A percentile compares a stretch with the other conserved stretches of the same genome.
phyloP scores from a whole-genome alignment of 1,140 invertebrate species.

The fruit fly (Drosophila melanogaster) region Release_6_plus_ISO1_MT NT_033779.5:4278001-4278500 shows the following conservation, averaged over 20 bases:
- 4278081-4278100: conserved; percentile 8
- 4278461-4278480: conserved; percentile 88
- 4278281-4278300: conserved; percentile 44
- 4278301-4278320: conserved; percentile 57
- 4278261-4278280: conserved; percentile 54
- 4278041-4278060: conserved; percentile 7
- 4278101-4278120: conserved; percentile 31
- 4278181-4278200: conserved; percentile 33
- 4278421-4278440: conserved; percentile 84
- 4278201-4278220: conserved; percentile 33
- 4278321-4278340: conserved; percentile 42
- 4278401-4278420: conserved; percentile 49
- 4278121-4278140: conserved; percentile 45
- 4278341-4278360: conserved; percentile 44
- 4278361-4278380: conserved; percentile 41
- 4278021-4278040: not conserved
- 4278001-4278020: conserved; percentile 17
- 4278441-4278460: conserved; percentile 98
- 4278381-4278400: conserved; percentile 9
- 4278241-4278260: conserved; percentile 49
- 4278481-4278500: conserved; percentile 14
- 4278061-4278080: conserved; percentile 24
- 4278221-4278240: conserved; percentile 61
- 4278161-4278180: conserved; percentile 31
- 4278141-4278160: conserved; percentile 17